Evolutionary conservation across 2,888 invertebrate genomes (phyloP).

Genomic region (Drosophila cognata): DNA sequence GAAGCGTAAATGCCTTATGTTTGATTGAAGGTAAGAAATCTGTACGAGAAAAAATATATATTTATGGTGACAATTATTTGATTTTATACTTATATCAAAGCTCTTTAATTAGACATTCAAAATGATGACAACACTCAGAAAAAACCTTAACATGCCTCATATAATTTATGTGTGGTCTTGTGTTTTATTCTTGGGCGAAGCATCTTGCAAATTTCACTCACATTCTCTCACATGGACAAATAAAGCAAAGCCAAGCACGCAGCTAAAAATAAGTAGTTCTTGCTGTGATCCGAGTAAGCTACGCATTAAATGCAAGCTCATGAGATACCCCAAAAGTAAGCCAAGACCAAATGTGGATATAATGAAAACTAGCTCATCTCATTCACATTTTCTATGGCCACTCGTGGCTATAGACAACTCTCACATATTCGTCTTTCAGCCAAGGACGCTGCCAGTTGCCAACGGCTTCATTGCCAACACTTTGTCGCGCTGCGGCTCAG

Average conservation of each 20-base stretch:
- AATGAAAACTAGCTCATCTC: constrained; percentile 67
- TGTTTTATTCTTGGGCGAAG: constrained; percentile 12
- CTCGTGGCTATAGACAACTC: constrained; percentile 58
- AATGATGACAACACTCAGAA: not conserved
- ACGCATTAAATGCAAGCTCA: constrained; percentile 53
- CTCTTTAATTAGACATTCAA: not conserved
- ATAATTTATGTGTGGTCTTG: not conserved
- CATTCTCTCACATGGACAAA: constrained; percentile 8
- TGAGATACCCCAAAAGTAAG: constrained; percentile 46
- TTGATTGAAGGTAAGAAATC: not conserved
- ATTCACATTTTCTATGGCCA: constrained; percentile 63
- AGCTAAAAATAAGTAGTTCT: constrained; percentile 27
- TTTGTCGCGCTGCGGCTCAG: constrained; percentile 60
- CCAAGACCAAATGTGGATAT: constrained; percentile 61
- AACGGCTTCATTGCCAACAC: constrained; percentile 68
- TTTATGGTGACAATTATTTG: not conserved
- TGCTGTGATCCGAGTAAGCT: constrained; percentile 51
- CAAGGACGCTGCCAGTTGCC: constrained; percentile 52
- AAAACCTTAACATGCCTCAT: not conserved
- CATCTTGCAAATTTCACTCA: constrained; percentile 33
- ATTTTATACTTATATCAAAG: not conserved
- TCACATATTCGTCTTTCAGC: constrained; percentile 45
- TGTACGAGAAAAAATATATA: not conserved
- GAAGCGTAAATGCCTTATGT: not conserved
- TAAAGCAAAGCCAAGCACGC: constrained; percentile 48